These are phyloP conservation scores for Trissoscelio sp. DNA, from an alignment of 2,888 invertebrate genomes.

Conservation along the genomic window DNA sequence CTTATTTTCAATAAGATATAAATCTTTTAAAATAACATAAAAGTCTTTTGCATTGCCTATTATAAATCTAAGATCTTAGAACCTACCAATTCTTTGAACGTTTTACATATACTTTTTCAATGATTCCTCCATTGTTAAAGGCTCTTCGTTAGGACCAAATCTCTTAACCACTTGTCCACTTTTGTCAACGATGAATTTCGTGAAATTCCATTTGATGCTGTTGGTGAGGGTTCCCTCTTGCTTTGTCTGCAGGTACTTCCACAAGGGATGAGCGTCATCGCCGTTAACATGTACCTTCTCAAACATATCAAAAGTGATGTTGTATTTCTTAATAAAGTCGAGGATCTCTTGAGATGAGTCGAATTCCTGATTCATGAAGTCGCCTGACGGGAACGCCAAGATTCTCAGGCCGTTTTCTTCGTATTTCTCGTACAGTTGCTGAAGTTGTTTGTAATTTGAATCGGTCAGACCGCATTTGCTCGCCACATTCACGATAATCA, in stretches of 20 bases:
- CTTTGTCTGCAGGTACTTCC: constrained; percentile 82
- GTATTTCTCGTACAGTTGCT: constrained; percentile 86
- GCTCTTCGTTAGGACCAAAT: constrained; percentile 87
- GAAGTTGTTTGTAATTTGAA: constrained; percentile 88
- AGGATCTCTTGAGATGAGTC: constrained; percentile 80
- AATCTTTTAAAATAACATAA: too few species aligned
- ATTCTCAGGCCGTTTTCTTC: constrained; percentile 87
- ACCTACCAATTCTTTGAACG: too few species aligned
- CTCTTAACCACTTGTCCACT: constrained; percentile 88
- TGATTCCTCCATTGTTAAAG: constrained; percentile 84
- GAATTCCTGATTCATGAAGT: constrained; percentile 85
- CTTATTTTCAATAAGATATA: too few species aligned
- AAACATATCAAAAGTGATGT: constrained; percentile 81
- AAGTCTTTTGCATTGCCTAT: too few species aligned
- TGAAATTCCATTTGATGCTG: constrained; percentile 93
- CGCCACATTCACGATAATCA: constrained; percentile 94
- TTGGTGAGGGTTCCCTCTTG: constrained; percentile 83
- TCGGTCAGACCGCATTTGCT: constrained; percentile 93
- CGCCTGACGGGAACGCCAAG: constrained; percentile 89
- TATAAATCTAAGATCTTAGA: too few species aligned
- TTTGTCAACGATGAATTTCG: constrained; percentile 91
- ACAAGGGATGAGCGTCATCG: constrained; percentile 82
- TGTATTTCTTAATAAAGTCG: constrained; percentile 78
- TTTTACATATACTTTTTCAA: constrained; percentile 86
- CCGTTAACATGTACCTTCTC: constrained; percentile 83